These are phyloP conservation scores for Odocoileus virginianus DNA, from an alignment of 2,113 vertebrate genomes.

Conservation along the genomic window DNA sequence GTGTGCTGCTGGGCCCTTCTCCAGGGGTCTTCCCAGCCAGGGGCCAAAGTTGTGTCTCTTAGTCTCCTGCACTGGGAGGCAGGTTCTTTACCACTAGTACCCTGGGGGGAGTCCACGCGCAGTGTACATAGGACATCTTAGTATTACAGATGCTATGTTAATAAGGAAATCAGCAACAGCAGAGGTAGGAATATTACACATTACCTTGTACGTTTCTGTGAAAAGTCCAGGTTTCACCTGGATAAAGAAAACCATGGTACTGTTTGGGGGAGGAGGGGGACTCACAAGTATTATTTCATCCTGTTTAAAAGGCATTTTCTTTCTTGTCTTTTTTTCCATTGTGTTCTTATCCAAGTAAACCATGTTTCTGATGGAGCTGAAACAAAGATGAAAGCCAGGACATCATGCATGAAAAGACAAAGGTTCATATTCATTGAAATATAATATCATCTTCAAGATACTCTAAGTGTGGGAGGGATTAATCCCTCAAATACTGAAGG, in stretches of 20 bases:
- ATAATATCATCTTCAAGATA: constrained; percentile 12
- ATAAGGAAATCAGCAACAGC: background rate
- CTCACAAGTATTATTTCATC: background rate
- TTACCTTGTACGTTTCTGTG: background rate
- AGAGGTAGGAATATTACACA: background rate
- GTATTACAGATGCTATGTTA: background rate
- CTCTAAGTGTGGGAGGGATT: background rate
- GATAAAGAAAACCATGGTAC: background rate
- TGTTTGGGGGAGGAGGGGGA: background rate
- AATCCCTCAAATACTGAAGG: background rate
- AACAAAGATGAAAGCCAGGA: background rate
- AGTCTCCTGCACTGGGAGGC: background rate
- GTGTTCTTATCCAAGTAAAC: background rate
- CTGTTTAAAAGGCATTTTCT: background rate
- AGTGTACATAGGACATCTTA: accelerated
- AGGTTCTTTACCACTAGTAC: background rate
- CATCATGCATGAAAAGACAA: background rate
- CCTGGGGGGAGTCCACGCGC: background rate
- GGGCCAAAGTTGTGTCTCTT: background rate
- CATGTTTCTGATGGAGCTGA: background rate
- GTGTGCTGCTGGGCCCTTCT: background rate
- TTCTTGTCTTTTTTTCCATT: background rate
- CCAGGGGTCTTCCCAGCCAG: background rate
- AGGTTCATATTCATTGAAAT: background rate
- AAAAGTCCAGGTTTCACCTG: background rate